These are phyloP conservation scores for Saccostrea glomerata DNA, from an alignment of 1,140 invertebrate genomes.

Conservation along the genomic window DNA sequence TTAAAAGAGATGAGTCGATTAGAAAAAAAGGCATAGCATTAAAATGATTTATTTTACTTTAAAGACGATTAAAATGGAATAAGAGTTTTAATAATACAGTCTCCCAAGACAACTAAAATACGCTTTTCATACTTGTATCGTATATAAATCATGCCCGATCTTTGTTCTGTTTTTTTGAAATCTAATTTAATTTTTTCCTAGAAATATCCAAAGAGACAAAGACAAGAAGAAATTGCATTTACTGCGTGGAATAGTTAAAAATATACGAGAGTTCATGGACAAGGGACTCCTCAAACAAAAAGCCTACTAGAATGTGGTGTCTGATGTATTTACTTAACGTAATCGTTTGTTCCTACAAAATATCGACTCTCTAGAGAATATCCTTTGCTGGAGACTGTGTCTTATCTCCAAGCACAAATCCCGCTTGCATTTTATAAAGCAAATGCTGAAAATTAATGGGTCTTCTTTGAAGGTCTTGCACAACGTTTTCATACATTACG, in stretches of 20 bases:
- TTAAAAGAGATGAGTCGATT: too few relatives aligned
- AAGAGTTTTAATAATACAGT: too few relatives aligned
- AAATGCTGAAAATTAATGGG: slow-evolving; percentile 32
- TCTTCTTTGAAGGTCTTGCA: slow-evolving; percentile 1
- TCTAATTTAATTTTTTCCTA: too few relatives aligned
- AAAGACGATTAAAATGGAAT: too few relatives aligned
- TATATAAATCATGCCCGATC: too few relatives aligned
- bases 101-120: too few relatives aligned
- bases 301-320: not conserved
- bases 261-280: not conserved
- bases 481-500: slow-evolving; percentile 18
- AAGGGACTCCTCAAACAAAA: not conserved
- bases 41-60: too few relatives aligned
- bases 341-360: slow-evolving; percentile 14
- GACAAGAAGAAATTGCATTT: too few relatives aligned
- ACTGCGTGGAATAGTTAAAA: not conserved
- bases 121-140: too few relatives aligned
- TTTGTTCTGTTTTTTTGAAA: too few relatives aligned
- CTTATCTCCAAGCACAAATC: slow-evolving; percentile 11
- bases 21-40: too few relatives aligned
- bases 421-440: slow-evolving; percentile 21
- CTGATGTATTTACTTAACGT: not conserved
- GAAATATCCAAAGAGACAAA: too few relatives aligned
- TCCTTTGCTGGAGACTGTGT: not conserved
- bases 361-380: slow-evolving; percentile 24